Base-by-base conservation (phyloP, 2,113 vertebrate genomes). In the Hippoglossus stenolepis region DNA sequence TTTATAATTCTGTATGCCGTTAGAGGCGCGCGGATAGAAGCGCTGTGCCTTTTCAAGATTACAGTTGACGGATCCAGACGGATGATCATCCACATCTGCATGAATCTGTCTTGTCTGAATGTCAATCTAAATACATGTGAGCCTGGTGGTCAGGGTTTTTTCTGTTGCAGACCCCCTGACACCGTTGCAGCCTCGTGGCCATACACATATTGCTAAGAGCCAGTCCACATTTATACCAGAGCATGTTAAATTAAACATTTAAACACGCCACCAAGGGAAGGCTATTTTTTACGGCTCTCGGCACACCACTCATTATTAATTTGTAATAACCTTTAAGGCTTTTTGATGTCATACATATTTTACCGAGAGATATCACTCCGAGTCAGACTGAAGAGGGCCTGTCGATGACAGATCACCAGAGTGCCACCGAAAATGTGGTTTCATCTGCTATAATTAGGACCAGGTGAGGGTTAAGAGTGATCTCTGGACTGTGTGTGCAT, bases 291-390 rank as follows among this genome's bases (percentile, higher is more conserved):
- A 93, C 91, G 72, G 85, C 90, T 91, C 89, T 87, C 76, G 76
- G 90, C 87, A 87, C 90, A 92, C 91, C 85, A 90, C 86, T 93
- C 94, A 93, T 94, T 94, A 95, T 95, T 95, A 94, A 95, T 95
- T 94, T 93, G 92, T 94, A 93, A 94, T 94, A 94, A 95, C 93
- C 94, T 95, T 95, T 95, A 94, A 94, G 94, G 93, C 93, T 94
- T 94, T 94, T 94, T 91, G 91, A 94, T 93, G 89, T 95, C 93
- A 94, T 95, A 90, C 93, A 95, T 95, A 94, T 94, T 95, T 95
- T 93, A 95, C 91, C 20, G 87, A 91, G 90, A 90, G 92, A 93
- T 95, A 94, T 94, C 92, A 91, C 93, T 92, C 92, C 78, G 74
- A 86, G 85, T 57, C 66, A 73, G 89, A 80, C 81, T 73, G 76